Evolutionary conservation across 2,888 invertebrate species (phyloP), one percentile per base, ranked within the genome.

Genomic region (Dilophus febrilis): DNA sequence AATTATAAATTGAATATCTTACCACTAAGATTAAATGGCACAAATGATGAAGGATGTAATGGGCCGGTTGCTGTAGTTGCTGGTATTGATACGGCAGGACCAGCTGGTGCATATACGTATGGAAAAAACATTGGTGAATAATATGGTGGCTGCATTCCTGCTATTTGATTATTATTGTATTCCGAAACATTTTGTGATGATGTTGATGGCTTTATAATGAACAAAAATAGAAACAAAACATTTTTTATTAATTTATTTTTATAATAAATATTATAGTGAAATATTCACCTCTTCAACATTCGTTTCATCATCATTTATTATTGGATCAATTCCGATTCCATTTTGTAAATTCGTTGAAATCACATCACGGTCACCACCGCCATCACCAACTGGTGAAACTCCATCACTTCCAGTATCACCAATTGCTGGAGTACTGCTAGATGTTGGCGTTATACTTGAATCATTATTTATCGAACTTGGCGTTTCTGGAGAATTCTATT

Each of bases 21-120:
- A 47, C 47, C 44, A 22, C 42, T 40, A 34, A 45, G 44, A 22
- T 43, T 40, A 34, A 45, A 18, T 19, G 47, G 47, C n/a, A 45
- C 12, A 33, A 37, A 38, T 29, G 43, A 42, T 38, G 39, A 44
- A 16, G 37, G 37, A 19, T 28, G 16, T 29, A 36, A 36, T 36
- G 36, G 35, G 11, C 17, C 17, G 11, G 11, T 7, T 26, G 36
- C 28, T 17, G 37, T 17, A n/a, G 18, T 16, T 30, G 30, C 13
- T 22, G 22, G 22, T 8, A 8, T 4, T 22, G 22, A 8, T 22
- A 4, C 22, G 5, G 22, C 5, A 6, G 22, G 5, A 6, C 22
- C 22, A 6, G 22, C 4, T 22, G 22, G 22, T 22, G 22, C 22
- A 22, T 6, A 22, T 8, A 22, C 22, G 8, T 22, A 22, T 22